Evolutionary conservation across 2,797 vertebrate genomes (phyloP), one percentile per base, ranked within the genome.

Genomic region (Vultur gryphus): DNA sequence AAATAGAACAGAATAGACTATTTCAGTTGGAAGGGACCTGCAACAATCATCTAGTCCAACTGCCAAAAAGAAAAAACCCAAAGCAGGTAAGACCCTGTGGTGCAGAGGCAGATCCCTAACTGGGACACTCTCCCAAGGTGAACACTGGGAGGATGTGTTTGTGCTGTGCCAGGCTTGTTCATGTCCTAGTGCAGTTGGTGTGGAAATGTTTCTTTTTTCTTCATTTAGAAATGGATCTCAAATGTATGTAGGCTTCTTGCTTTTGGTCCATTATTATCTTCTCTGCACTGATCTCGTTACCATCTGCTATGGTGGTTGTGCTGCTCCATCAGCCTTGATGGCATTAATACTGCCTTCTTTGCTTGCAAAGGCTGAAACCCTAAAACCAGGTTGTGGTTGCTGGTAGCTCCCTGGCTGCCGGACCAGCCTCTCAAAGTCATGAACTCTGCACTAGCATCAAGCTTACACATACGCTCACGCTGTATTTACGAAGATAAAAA

Each of bases 111-210:
- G 49, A 20, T 43, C 44, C 16, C 31, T n/a, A 46, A 43, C 10
- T 1, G 1, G 28, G 26, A 52, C 10, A 1, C 7, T 55, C 5
- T 64, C n/a, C 55, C 39, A 31, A 8, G 17, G 7, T 33, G 41
- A 46, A 33, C 1, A 1, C 41, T 24, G 15, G 12, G 25, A 44
- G 9, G 21, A 71, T 0, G 2, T 3, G 7, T 51, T 66, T 61
- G 69, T 91, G 16, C 69, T 55, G 11, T 33, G 33, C 33, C 69
- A 70, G 58, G 33, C 29, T 61, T 20, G n/a, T 13, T 52, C 18
- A 15, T 1, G 18, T 8, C 2, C 46, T 55, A 25, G 5, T 19
- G 23, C 12, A 62, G n/a, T 6, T 7, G 5, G 24, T 2, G 0
- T 9, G 18, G 55, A 85, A 67, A 15, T 1, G 1, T 44, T 59